Base-by-base conservation (phyloP, 2,113 vertebrate genomes). In the Ameiurus melas region DNA sequence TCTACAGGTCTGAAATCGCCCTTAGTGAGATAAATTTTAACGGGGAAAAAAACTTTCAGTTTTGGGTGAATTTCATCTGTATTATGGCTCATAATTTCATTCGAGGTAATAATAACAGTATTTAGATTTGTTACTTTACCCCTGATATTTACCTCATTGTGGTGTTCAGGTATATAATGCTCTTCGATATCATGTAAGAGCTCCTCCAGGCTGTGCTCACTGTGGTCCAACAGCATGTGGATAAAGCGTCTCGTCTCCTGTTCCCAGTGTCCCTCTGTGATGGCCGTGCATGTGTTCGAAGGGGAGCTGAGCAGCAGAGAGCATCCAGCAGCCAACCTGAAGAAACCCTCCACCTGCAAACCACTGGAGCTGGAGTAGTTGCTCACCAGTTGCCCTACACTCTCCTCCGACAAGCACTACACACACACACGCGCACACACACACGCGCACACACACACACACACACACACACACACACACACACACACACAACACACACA, bases 301-400 rank as follows among this genome's bases (percentile, higher is more conserved):
- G 95, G 94, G 20, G 92, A 75, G 0, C 89, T 87, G 5, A 96
- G 93, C 89, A 94, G 95, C 51, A 95, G 90, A 82, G 93, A 10
- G 30, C 86, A 90, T 9, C 94, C 93, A 0, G 93, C 89, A 5
- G 93, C 91, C 0, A 95, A 22, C 77, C 51, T 80, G 13, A 93
- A 83, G 89, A 95, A 95, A 73, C 92, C 93, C n/a, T 94, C 91
- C 13, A 86, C 51, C 66, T 83, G 73, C 1, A 92, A 43, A 36
- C 84, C 84, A 25, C 84, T 78, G 22, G 86, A 88, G 30, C 73
- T 64, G 22, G 88, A 82, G 88, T 77, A 89, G 60, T 92, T 90
- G 70, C 55, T n/a, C 66, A 93, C 73, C 58, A 96, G 92, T 93
- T 95, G 95, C 51, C 91, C 39, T 9, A 95, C 53, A 6, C 78